A percentile compares a stretch with the other conserved stretches of the same genome.
phyloP scores from a whole-genome alignment of 2,888 invertebrate genomes.

The Troglohyphantes excavatus region DNA sequence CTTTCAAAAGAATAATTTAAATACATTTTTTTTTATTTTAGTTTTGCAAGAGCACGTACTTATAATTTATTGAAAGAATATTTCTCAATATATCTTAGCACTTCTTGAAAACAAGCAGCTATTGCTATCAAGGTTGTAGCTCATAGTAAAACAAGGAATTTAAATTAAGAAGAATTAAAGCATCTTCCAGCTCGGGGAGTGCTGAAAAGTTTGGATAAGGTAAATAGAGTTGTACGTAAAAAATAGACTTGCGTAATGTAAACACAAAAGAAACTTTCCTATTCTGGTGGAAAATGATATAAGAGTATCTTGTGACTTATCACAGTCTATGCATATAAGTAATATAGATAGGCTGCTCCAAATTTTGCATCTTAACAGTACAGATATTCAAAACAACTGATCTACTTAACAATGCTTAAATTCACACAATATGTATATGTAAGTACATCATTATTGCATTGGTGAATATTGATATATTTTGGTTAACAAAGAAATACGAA shows the following conservation, averaged over 20 bases:
- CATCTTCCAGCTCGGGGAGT: not conserved
- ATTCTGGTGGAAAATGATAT: constrained; percentile 40
- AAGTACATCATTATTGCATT: constrained; percentile 72
- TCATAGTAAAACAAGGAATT: not conserved
- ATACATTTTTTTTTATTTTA: too few relatives aligned
- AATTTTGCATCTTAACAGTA: constrained; percentile 42
- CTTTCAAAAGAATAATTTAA: too few relatives aligned
- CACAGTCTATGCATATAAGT: constrained; percentile 66
- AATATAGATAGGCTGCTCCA: constrained; percentile 42
- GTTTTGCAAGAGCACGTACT: not conserved
- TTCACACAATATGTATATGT: constrained; percentile 54
- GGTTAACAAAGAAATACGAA: constrained; percentile 63
- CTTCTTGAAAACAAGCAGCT: not conserved
- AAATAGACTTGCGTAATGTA: not conserved
- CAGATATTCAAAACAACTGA: constrained; percentile 26
- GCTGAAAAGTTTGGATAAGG: not conserved
- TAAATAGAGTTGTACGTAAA: not conserved
- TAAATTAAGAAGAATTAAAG: not conserved
- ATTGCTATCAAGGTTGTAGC: not conserved
- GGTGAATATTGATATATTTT: constrained; percentile 76
- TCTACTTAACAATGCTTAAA: constrained; percentile 70
- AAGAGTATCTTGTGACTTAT: constrained; percentile 54
- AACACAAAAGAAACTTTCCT: not conserved
- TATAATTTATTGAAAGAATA: not conserved
- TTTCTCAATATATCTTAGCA: not conserved